Conservation (phyloP, 2,888 invertebrate genomes). For the Eilema depressum region DNA sequence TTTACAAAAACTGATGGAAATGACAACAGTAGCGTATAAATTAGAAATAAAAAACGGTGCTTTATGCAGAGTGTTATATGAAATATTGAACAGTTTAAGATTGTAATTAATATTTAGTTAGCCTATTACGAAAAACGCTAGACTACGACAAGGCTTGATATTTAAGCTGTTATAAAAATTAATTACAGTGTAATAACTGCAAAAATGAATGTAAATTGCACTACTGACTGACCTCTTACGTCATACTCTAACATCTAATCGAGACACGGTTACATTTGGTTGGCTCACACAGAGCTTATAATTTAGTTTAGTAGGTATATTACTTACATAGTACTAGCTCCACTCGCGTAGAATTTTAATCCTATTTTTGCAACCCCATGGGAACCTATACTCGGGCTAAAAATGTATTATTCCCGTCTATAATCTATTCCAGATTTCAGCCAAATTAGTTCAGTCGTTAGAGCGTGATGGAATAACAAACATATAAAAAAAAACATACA, state of each 20-base stretch:
- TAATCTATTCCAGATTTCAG: too few species aligned
- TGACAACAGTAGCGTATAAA: not conserved
- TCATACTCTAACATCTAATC: not conserved
- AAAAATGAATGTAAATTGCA: not conserved
- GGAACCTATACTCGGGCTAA: too few species aligned
- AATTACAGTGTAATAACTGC: not conserved
- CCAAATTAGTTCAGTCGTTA: too few species aligned
- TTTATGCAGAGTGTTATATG: not conserved
- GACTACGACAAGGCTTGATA: not conserved
- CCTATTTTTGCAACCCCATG: too few species aligned
- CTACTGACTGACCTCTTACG: not conserved
- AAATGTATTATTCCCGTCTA: too few species aligned
- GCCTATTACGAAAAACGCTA: constrained; percentile 1
- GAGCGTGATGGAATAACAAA: too few species aligned
- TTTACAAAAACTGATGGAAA: not conserved
- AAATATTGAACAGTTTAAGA: not conserved
- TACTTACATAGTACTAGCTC: too few species aligned
- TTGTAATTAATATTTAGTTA: not conserved
- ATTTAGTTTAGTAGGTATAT: too few species aligned
- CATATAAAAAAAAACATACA: too few species aligned
- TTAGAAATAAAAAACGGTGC: not conserved
- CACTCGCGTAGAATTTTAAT: too few species aligned
- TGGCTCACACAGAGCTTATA: not conserved
- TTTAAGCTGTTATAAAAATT: not conserved
- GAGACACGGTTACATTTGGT: not conserved